Conservation (phyloP, 1,140 invertebrate species). For the Odontomachus brunneus region DNA sequence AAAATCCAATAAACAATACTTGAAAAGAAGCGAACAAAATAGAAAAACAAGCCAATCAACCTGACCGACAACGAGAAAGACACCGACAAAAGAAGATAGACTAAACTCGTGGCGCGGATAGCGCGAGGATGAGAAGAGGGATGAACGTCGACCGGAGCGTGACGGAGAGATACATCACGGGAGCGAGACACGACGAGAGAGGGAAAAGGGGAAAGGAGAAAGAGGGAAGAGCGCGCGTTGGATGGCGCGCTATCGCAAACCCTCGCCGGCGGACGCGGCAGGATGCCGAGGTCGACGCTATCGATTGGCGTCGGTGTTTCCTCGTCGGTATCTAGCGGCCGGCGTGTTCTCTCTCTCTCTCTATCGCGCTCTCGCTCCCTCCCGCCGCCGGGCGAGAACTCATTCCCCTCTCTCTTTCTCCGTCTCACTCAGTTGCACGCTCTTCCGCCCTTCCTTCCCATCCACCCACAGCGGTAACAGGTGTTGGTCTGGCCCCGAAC, state of each 20-base stretch:
- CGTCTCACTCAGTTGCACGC: slow-evolving; percentile 7
- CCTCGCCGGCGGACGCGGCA: slow-evolving; percentile 70
- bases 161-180: slow-evolving; percentile 27
- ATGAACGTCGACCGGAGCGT: not conserved
- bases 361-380: not conserved
- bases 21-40: slow-evolving; percentile 15
- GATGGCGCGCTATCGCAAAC: slow-evolving; percentile 70
- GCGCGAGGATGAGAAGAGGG: slow-evolving; percentile 28
- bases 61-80: slow-evolving; percentile 31
- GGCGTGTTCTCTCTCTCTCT: slow-evolving; percentile 47
- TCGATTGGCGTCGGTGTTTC: slow-evolving; percentile 76
- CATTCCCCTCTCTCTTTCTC: not conserved
- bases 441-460: slow-evolving; percentile 35
- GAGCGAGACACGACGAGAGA: slow-evolving; percentile 31
- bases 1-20: slow-evolving; percentile 48
- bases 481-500: slow-evolving; percentile 81
- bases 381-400: not conserved
- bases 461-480: slow-evolving; percentile 78
- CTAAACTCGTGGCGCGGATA: slow-evolving; percentile 32
- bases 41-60: slow-evolving; percentile 28
- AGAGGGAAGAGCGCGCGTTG: slow-evolving; percentile 37
- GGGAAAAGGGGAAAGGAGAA: not conserved
- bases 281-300: slow-evolving; percentile 72
- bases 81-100: slow-evolving; percentile 19
- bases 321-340: slow-evolving; percentile 70